Percentiles rank a stretch among this genome's conserved stretches.
Conservation (phyloP, 2,113 vertebrate species). For the Eidolon helvum region DNA sequence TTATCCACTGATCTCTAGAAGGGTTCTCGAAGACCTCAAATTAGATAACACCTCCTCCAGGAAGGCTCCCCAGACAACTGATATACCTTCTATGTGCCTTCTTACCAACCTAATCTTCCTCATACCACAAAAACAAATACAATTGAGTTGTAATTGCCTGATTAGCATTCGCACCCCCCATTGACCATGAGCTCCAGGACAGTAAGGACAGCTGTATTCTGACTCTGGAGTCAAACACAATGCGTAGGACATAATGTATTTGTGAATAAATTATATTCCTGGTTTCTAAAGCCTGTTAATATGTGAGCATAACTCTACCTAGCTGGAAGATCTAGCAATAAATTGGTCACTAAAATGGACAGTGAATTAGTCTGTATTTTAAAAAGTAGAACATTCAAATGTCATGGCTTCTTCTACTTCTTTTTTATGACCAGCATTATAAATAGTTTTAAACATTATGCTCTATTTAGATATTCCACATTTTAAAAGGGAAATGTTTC, state of each 20-base stretch:
- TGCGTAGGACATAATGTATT: background rate
- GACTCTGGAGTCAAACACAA: background rate
- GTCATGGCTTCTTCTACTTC: background rate
- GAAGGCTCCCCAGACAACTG: background rate
- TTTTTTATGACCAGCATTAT: background rate
- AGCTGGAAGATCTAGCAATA: background rate
- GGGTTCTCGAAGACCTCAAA: background rate
- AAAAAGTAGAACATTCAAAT: slow-evolving; percentile 33
- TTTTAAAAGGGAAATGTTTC: background rate
- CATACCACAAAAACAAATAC: background rate
- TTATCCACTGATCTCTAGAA: background rate
- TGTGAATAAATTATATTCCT: background rate
- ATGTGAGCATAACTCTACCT: background rate
- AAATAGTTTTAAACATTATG: slow-evolving; percentile 11
- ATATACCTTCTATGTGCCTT: background rate
- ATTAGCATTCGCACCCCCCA: background rate
- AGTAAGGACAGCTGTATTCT: background rate
- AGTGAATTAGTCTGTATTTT: background rate
- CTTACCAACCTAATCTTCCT: background rate
- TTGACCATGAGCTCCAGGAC: background rate
- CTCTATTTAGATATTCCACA: background rate
- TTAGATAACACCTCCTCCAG: background rate
- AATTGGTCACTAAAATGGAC: background rate
- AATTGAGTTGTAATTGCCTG: background rate
- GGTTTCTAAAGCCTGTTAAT: background rate